A percentile compares a stretch with the other conserved stretches of the same genome.
phyloP scores from a whole-genome alignment of 2,888 invertebrate genomes.

The Schizaphis graminum region DNA sequence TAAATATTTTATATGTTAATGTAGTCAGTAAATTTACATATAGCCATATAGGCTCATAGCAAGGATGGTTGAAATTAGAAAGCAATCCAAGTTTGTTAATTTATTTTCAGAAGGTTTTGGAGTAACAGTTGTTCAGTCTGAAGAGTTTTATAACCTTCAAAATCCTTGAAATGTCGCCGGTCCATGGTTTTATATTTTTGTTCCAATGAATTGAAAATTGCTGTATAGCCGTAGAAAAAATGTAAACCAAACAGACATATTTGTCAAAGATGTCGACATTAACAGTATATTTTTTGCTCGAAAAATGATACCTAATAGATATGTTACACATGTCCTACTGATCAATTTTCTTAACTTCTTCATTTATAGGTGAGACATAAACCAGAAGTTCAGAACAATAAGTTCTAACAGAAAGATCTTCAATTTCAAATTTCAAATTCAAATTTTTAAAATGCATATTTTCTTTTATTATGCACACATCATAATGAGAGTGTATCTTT shows the following conservation, averaged over 20 bases:
- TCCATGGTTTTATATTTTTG: slow-evolving; percentile 80
- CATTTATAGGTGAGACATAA: slow-evolving; percentile 85
- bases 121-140: too few relatives aligned
- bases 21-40: too few relatives aligned
- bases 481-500: neutral
- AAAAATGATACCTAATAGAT: slow-evolving; percentile 91
- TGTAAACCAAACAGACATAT: slow-evolving; percentile 91
- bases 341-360: slow-evolving; percentile 95
- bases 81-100: too few relatives aligned
- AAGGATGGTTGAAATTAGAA: too few relatives aligned
- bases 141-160: slow-evolving; percentile 79
- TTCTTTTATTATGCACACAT: neutral
- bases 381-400: too few relatives aligned
- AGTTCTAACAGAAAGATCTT: too few relatives aligned
- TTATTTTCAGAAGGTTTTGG: too few relatives aligned
- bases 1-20: too few relatives aligned
- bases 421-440: too few relatives aligned
- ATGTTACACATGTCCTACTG: slow-evolving; percentile 95
- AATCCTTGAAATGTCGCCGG: slow-evolving; percentile 91
- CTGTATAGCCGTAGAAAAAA: slow-evolving; percentile 86
- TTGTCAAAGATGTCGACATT: slow-evolving; percentile 94
- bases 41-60: too few relatives aligned
- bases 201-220: slow-evolving; percentile 98
- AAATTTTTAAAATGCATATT: neutral
- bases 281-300: slow-evolving; percentile 98